These are phyloP conservation scores for Brachypteracias leptosomus DNA, from an alignment of 2,113 vertebrate genomes.

Conservation along the genomic window DNA sequence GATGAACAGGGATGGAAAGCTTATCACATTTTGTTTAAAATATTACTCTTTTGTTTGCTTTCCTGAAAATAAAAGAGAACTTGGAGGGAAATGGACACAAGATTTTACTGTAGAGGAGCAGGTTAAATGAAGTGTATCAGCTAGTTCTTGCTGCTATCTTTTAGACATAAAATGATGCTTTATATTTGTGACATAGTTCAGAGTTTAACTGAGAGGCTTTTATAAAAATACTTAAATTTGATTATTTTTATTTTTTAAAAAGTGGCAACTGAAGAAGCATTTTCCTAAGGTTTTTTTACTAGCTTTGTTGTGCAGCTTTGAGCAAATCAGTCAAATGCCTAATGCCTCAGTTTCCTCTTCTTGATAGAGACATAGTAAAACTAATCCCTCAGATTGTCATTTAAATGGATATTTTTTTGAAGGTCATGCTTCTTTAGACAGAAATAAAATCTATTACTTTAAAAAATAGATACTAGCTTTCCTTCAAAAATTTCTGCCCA, in stretches of 20 bases:
- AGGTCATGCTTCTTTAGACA: background rate
- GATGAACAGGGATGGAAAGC: background rate
- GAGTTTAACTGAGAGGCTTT: background rate
- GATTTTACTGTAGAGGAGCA: background rate
- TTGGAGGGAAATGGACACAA: background rate
- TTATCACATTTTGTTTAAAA: background rate
- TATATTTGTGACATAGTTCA: background rate
- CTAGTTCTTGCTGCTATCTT: background rate
- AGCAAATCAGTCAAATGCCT: background rate
- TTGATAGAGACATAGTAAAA: fast-evolving
- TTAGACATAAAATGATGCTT: background rate
- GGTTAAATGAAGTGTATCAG: background rate
- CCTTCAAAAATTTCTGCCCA: background rate
- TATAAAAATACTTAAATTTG: background rate
- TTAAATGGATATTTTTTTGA: background rate
- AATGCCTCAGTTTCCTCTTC: background rate
- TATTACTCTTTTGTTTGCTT: background rate
- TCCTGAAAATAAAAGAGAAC: background rate
- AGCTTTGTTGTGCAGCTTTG: background rate
- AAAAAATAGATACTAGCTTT: background rate
- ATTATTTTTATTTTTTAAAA: background rate
- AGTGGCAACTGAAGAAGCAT: background rate
- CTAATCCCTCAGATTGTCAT: background rate
- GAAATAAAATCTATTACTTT: background rate
- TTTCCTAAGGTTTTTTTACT: background rate